Conservation (phyloP, 2,888 invertebrate genomes). For the Hyppa rectilinea region DNA sequence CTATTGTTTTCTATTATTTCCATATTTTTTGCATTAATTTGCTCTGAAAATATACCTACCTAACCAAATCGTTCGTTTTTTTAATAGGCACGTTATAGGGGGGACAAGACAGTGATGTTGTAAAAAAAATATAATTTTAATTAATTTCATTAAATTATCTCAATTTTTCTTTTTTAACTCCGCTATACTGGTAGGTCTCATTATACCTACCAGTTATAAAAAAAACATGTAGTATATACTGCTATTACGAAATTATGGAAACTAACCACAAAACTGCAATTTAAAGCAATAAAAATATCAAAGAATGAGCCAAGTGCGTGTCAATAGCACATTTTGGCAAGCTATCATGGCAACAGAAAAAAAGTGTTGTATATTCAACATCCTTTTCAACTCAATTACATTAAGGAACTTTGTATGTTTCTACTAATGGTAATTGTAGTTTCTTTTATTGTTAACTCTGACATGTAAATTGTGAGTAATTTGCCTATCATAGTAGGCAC, state of each 20-base stretch:
- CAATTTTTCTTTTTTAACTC: no score
- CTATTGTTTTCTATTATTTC: background rate
- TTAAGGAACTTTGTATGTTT: constrained; percentile 28
- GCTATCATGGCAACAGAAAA: constrained; percentile 38
- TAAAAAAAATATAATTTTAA: no score
- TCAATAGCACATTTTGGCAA: constrained; percentile 2
- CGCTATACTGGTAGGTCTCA: no score
- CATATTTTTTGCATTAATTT: background rate
- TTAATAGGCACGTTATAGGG: no score
- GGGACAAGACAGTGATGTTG: no score
- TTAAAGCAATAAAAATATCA: constrained; percentile 21
- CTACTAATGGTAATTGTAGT: constrained; percentile 14
- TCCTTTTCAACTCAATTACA: constrained; percentile 27
- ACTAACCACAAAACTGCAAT: constrained; percentile 2
- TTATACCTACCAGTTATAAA: no score
- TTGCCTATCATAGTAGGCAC: background rate
- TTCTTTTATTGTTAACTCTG: constrained; percentile 26
- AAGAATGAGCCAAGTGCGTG: constrained; percentile 44
- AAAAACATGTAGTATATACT: no score
- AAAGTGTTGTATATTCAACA: constrained; percentile 19
- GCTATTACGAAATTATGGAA: background rate
- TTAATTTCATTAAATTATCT: no score
- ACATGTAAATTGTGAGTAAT: background rate
- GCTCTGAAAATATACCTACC: no score
- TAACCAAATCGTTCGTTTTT: no score